Evolutionary conservation across 2,113 vertebrate species (phyloP).

Genomic region (Cynocephalus volans): DNA sequence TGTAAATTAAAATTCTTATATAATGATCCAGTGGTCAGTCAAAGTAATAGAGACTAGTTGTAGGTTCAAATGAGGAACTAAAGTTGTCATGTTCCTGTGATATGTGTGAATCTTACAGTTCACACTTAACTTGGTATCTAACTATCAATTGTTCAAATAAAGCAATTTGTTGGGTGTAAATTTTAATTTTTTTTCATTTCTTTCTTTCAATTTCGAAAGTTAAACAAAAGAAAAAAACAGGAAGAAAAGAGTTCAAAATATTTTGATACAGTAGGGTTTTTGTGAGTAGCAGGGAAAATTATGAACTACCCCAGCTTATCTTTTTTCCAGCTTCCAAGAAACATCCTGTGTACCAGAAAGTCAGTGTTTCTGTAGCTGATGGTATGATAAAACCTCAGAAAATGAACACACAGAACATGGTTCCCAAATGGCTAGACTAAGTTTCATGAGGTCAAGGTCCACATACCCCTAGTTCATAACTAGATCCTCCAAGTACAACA

Average conservation of each 20-base stretch:
- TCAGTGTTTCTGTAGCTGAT: background rate
- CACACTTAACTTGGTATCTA: background rate
- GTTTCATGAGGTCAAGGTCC: background rate
- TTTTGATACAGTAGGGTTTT: background rate
- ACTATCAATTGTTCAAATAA: background rate
- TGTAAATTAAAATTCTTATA: conserved; percentile 63
- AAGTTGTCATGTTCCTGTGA: background rate
- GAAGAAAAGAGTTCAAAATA: background rate
- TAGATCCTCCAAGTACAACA: background rate
- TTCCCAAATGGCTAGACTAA: too few species aligned
- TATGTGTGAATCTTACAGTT: background rate
- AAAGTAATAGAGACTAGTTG: background rate
- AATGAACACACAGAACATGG: background rate
- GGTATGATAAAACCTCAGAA: background rate
- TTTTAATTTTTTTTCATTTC: background rate
- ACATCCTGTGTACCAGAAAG: background rate
- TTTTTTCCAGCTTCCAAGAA: background rate
- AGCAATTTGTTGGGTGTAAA: background rate
- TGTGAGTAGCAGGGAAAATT: background rate
- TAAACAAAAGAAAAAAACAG: background rate
- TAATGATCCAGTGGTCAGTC: conserved; percentile 42
- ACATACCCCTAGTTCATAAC: background rate
- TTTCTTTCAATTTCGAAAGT: background rate
- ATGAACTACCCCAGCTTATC: background rate
- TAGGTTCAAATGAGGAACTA: background rate